Conservation (phyloP, 2,113 vertebrate genomes). For the Sitta europaea region DNA sequence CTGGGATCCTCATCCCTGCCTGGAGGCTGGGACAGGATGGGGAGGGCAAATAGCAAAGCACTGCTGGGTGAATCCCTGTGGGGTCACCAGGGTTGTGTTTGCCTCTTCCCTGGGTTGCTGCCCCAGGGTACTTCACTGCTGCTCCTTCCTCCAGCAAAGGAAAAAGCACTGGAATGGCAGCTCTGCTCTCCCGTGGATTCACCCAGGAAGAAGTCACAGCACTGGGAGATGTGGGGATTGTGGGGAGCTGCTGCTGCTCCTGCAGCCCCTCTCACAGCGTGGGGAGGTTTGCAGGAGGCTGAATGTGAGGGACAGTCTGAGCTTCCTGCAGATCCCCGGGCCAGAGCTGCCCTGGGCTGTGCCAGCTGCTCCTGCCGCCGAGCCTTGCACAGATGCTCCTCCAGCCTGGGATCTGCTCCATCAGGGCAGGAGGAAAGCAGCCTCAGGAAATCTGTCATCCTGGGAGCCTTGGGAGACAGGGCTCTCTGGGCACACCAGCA, state of each 20-base stretch:
- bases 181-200: rapidly evolving
- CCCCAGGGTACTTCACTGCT: rapidly evolving
- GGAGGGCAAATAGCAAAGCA: rapidly evolving
- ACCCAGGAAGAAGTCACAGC: rapidly evolving
- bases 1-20: background rate
- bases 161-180: background rate
- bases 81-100: rapidly evolving
- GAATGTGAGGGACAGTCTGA: rapidly evolving
- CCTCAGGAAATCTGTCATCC: background rate
- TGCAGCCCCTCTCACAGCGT: background rate
- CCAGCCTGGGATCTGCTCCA: background rate
- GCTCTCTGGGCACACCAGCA: rapidly evolving
- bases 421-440: background rate
- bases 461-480: rapidly evolving
- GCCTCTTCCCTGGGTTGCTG: background rate
- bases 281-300: background rate
- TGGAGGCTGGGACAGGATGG: background rate
- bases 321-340: background rate
- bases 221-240: background rate
- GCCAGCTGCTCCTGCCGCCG: background rate
- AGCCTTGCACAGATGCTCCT: background rate
- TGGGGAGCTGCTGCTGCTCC: background rate
- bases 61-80: background rate
- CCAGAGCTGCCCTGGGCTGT: background rate
- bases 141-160: rapidly evolving